Percentiles rank a stretch among this genome's conserved stretches.
phyloP scores from a whole-genome alignment of 2,888 invertebrate genomes.

The Uloborus plumipes region DNA sequence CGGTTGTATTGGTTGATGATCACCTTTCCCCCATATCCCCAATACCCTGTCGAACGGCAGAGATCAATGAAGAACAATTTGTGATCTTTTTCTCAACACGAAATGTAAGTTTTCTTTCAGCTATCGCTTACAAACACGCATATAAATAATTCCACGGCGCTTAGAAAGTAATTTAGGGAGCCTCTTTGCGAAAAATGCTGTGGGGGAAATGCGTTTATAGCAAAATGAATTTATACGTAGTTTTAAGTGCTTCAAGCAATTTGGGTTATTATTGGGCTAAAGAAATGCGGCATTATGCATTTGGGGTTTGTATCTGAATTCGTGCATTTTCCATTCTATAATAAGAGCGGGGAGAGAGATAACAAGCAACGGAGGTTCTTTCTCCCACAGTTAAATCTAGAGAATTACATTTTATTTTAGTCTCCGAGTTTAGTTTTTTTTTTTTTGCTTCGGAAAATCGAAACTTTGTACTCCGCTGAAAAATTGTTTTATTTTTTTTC shows the following conservation, averaged over 20 bases:
- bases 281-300: slow-evolving; percentile 13
- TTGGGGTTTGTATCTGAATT: slow-evolving; percentile 27
- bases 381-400: no score
- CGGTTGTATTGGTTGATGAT: slow-evolving; percentile 47
- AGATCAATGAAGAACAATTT: slow-evolving; percentile 61
- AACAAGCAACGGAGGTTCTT: no score
- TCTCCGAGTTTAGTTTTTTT: no score
- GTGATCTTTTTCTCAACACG: slow-evolving; percentile 31
- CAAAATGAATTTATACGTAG: slow-evolving; percentile 41
- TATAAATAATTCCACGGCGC: slow-evolving; percentile 55
- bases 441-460: no score
- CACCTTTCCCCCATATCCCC: slow-evolving; percentile 17
- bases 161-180: slow-evolving; percentile 59
- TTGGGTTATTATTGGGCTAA: slow-evolving; percentile 21
- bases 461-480: no score
- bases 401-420: no score
- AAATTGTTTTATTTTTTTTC: no score
- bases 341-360: no score
- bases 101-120: slow-evolving; percentile 51
- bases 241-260: slow-evolving; percentile 32
- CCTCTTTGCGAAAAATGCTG: background rate
- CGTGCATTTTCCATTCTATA: slow-evolving; percentile 18
- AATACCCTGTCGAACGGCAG: slow-evolving; percentile 35
- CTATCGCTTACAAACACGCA: slow-evolving; percentile 55
- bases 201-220: slow-evolving; percentile 27